Base-by-base conservation (phyloP, 2,113 vertebrate genomes). In the Pholis gunnellus region DNA sequence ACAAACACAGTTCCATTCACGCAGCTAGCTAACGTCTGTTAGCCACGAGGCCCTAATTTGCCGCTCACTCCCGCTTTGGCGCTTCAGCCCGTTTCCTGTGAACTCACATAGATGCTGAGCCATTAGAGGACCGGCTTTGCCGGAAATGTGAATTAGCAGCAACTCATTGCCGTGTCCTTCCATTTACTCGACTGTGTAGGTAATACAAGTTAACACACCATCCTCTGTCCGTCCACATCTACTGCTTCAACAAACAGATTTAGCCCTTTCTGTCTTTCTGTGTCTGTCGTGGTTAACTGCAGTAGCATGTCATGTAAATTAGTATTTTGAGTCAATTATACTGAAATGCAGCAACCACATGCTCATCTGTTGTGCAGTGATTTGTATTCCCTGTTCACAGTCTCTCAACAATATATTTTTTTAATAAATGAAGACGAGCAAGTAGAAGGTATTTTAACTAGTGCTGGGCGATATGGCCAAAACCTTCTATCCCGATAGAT, bases 71-170 rank as follows among this genome's bases (percentile, higher is more conserved):
- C 9, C 25, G 31, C n/a, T 34, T 34, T 13, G 5, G 70, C 54
- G 63, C 40, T 63, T 52, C 42, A 50, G 42, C n/a, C n/a, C n/a
- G 5, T 61, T 68, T 68, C 34, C 57, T 76, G 80, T 76, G 34
- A 76, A 46, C 17, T 27, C 11, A 2, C 27, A 2, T 46, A 57
- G 38, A 76, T 31, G 3, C 29, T n/a, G 63, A n/a, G 42, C 31
- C 72, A 54, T 69, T 68, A n/a, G 17, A 63, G 38, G 10, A 1
- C 27, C 3, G 0, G 6, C 38, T 27, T n/a, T 31, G 6, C 20
- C 48, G 42, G 44, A 70, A 71, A 38, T 46, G 42, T 65, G 71
- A 34, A 40, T 36, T 27, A 48, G 34, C 31, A 42, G 9, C 46
- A 25, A 46, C 5, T 79, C 57, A 40, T 50, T 2, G 6, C 29